Conservation (phyloP, 1,140 invertebrate species). For the Platyura marginata region DNA sequence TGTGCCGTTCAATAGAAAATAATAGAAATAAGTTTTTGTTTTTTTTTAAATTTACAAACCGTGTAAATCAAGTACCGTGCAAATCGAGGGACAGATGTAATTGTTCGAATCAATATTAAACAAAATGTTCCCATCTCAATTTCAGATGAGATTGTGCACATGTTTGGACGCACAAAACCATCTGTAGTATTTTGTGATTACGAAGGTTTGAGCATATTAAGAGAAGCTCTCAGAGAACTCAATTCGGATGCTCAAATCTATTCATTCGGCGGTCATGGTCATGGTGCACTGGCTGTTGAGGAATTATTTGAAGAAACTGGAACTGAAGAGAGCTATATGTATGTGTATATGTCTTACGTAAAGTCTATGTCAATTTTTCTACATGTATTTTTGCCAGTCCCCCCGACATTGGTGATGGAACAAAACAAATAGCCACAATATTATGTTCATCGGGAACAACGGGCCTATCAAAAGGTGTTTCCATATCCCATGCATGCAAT, state of each 20-base stretch:
- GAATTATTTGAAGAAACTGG: constrained; percentile 7
- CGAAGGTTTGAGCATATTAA: constrained; percentile 11
- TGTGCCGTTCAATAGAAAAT: too few relatives aligned
- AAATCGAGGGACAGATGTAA: background rate
- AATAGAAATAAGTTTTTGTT: too few relatives aligned
- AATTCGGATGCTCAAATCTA: constrained; percentile 7
- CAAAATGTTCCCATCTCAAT: background rate
- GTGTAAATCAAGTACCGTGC: too few relatives aligned
- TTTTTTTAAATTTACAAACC: too few relatives aligned
- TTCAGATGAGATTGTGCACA: background rate
- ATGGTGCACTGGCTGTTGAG: constrained; percentile 6
- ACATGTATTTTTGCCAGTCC: too few relatives aligned
- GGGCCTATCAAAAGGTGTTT: too few relatives aligned
- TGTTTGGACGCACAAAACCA: constrained; percentile 12
- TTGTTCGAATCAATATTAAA: background rate
- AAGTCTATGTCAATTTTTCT: too few relatives aligned
- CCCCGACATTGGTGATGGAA: too few relatives aligned
- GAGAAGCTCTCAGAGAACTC: constrained; percentile 7
- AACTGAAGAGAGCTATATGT: constrained; percentile 5
- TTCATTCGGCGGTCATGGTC: constrained; percentile 8
- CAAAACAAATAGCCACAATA: too few relatives aligned
- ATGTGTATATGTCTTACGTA: background rate
- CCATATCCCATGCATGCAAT: too few relatives aligned
- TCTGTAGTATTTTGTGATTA: constrained; percentile 19
- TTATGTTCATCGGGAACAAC: too few relatives aligned